Evolutionary conservation across 2,888 invertebrate species (phyloP).

Genomic region (Tachina grossa): DNA sequence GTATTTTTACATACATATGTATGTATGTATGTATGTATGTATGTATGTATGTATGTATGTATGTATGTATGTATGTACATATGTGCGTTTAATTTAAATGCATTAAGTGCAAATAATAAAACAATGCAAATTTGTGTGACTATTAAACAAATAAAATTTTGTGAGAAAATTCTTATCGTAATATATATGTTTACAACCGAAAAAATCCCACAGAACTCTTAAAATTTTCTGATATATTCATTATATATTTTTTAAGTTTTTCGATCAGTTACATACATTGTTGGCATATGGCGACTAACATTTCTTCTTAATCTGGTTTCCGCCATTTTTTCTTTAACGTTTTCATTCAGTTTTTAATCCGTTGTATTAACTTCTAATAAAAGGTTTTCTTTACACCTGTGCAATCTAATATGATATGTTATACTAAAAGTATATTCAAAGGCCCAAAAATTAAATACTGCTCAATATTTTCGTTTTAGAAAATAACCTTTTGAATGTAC

Average conservation of each 20-base stretch:
- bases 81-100: background rate
- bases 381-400: slow-evolving; percentile 46
- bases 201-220: slow-evolving; percentile 32
- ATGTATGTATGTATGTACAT: background rate
- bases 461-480: slow-evolving; percentile 28
- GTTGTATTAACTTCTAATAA: background rate
- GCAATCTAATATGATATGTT: slow-evolving; percentile 30
- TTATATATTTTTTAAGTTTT: slow-evolving; percentile 3
- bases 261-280: slow-evolving; percentile 75
- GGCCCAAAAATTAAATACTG: slow-evolving; percentile 11
- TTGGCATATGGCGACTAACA: slow-evolving; percentile 76
- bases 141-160: slow-evolving; percentile 16
- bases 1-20: background rate
- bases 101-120: slow-evolving; percentile 1
- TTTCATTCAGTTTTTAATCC: slow-evolving; percentile 2
- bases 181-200: slow-evolving; percentile 20
- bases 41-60: background rate
- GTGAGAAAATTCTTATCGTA: slow-evolving; percentile 34
- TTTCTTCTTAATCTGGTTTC: slow-evolving; percentile 78
- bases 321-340: slow-evolving; percentile 73
- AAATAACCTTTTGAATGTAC: slow-evolving; percentile 32
- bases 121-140: slow-evolving; percentile 8
- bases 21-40: background rate
- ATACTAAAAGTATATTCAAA: slow-evolving; percentile 37
- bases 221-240: slow-evolving; percentile 1